Conservation (phyloP, 2,888 invertebrate species). For the Ashinkailepas kermadecensis region DNA sequence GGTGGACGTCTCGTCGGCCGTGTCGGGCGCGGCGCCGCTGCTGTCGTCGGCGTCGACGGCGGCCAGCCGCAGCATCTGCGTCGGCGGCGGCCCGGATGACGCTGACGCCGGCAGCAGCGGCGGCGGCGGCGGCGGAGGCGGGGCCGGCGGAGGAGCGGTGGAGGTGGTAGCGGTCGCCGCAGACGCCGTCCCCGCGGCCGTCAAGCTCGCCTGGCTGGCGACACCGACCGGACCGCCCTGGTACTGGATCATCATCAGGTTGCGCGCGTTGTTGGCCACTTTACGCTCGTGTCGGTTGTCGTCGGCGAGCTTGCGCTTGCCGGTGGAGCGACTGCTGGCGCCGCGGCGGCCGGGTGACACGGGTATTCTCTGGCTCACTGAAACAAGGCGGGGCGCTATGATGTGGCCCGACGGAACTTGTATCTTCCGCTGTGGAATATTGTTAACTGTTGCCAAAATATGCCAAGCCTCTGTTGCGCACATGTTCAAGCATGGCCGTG, state of each 20-base stretch:
- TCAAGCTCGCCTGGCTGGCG: neutral
- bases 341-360: neutral
- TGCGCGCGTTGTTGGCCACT: neutral
- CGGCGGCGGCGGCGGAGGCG: neutral
- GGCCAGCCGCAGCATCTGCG: neutral
- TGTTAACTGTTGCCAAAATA: too few relatives aligned
- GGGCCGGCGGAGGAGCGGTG: neutral
- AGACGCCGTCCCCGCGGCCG: neutral
- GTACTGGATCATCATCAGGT: neutral
- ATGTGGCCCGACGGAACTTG: too few relatives aligned
- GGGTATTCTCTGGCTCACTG: neutral
- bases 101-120: neutral
- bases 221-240: neutral
- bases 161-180: neutral
- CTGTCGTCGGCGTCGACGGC: neutral
- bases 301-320: neutral
- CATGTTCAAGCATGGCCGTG: too few relatives aligned
- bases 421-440: too few relatives aligned
- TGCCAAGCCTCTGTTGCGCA: too few relatives aligned
- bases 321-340: neutral
- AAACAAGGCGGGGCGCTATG: neutral
- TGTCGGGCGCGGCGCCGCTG: neutral
- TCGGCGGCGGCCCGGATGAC: too few relatives aligned
- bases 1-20: constrained; percentile 12
- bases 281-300: neutral